A percentile compares a stretch with the other conserved stretches of the same genome.
These are phyloP conservation scores for Zaprionus kolodkinae DNA, from an alignment of 1,140 invertebrate genomes.

Conservation along the genomic window DNA sequence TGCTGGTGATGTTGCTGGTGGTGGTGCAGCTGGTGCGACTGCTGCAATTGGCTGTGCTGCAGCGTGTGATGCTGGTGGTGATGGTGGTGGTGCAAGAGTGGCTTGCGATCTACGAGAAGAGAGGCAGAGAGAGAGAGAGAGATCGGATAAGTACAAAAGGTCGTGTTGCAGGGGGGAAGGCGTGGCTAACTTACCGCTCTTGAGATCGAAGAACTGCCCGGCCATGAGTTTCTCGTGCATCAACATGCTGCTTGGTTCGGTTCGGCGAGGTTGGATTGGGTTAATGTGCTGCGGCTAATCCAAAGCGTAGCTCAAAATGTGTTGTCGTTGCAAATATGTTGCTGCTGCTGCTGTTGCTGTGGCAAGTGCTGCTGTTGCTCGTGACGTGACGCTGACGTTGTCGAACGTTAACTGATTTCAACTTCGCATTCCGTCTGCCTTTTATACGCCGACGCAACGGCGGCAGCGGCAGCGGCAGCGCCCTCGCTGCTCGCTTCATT, in stretches of 20 bases:
- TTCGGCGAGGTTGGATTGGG: neutral
- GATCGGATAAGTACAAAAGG: conserved; percentile 5
- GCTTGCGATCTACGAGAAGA: conserved; percentile 64
- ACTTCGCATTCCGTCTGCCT: conserved; percentile 39
- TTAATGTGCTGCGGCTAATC: conserved; percentile 48
- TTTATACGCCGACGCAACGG: conserved; percentile 67
- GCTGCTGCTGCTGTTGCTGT: neutral
- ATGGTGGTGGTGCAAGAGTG: conserved; percentile 68
- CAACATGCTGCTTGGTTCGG: conserved; percentile 53
- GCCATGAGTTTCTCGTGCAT: conserved; percentile 81
- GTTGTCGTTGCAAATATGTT: conserved; percentile 1
- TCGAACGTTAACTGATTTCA: conserved; percentile 74
- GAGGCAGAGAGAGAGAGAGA: neutral
- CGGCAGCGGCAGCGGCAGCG: conserved; percentile 2
- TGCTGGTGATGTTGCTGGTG: conserved; percentile 52
- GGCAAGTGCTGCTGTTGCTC: conserved; percentile 1
- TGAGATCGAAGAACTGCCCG: conserved; percentile 80
- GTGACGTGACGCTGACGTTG: conserved; percentile 59
- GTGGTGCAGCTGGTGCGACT: conserved; percentile 48
- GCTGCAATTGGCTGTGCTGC: conserved; percentile 44
- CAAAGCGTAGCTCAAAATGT: conserved; percentile 42
- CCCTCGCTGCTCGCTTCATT: conserved; percentile 32
- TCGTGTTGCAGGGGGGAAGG: neutral
- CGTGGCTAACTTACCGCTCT: conserved; percentile 75
- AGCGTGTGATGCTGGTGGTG: conserved; percentile 60